Evolutionary conservation across 2,888 invertebrate species (phyloP).

Genomic region (Nysson spinosus): DNA sequence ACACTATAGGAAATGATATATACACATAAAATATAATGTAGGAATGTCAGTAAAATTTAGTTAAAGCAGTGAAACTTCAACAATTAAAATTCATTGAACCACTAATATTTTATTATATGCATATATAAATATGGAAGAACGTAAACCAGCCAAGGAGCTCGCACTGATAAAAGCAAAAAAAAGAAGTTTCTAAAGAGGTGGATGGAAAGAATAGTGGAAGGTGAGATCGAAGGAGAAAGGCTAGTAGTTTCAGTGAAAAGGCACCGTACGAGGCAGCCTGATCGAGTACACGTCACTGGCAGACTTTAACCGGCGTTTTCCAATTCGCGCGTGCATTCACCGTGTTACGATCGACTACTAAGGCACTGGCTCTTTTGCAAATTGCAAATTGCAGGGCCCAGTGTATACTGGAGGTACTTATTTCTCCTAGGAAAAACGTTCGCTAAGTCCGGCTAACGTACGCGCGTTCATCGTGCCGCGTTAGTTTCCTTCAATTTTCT

Average conservation of each 20-base stretch:
- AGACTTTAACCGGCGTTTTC: conserved; percentile 52
- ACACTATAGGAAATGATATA: too few species aligned
- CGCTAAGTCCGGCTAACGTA: neutral
- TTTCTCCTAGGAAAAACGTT: conserved; percentile 11
- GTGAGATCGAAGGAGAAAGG: conserved; percentile 9
- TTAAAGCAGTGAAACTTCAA: too few species aligned
- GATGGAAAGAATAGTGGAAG: too few species aligned
- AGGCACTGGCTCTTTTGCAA: conserved; percentile 51
- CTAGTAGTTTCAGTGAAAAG: conserved; percentile 33
- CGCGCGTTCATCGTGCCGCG: neutral
- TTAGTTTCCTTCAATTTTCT: conserved; percentile 30
- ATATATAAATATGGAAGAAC: too few species aligned
- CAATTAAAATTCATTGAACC: too few species aligned
- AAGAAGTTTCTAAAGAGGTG: too few species aligned
- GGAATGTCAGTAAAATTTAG: too few species aligned
- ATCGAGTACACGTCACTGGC: conserved; percentile 54
- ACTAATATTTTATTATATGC: too few species aligned
- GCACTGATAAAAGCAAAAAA: too few species aligned
- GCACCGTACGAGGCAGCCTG: conserved; percentile 36
- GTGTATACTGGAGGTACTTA: neutral
- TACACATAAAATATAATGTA: too few species aligned
- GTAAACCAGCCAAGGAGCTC: too few species aligned
- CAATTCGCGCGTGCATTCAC: conserved; percentile 49
- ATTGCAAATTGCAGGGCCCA: conserved; percentile 43
- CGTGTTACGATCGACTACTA: conserved; percentile 38